Conservation (phyloP, 1,140 invertebrate genomes). For the Apis cerana region DNA sequence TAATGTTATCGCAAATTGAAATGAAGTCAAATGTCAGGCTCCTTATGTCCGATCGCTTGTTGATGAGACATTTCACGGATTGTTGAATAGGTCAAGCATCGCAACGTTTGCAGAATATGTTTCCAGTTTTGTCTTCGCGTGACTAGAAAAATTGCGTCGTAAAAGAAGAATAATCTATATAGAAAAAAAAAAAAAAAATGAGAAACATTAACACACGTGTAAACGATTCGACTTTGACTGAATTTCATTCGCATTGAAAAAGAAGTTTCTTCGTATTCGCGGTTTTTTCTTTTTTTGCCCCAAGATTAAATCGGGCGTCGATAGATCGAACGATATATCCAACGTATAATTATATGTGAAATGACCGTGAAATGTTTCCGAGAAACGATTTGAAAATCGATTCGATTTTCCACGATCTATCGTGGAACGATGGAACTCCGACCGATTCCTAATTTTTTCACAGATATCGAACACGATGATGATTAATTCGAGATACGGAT, state of each 20-base stretch:
- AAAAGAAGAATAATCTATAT: not conserved
- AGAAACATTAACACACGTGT: not conserved
- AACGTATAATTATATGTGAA: not conserved
- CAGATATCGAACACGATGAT: not conserved
- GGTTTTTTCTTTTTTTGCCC: too few species aligned
- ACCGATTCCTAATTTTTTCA: not conserved
- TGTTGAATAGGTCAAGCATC: conserved; percentile 14
- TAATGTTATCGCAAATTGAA: conserved; percentile 18
- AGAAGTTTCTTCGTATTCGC: not conserved
- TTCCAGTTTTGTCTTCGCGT: not conserved
- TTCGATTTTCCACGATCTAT: not conserved
- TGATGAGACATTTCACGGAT: not conserved
- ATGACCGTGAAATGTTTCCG: conserved; percentile 12
- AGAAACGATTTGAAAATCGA: conserved; percentile 4
- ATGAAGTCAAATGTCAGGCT: not conserved
- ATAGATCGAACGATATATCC: not conserved
- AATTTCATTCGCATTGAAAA: not conserved
- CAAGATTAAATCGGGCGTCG: not conserved
- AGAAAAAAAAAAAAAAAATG: not conserved
- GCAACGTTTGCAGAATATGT: not conserved
- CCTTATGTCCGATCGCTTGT: not conserved
- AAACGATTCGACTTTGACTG: not conserved
- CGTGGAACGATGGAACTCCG: not conserved
- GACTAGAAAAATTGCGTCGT: not conserved
- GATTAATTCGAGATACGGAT: not conserved